Evolutionary conservation across 1,140 invertebrate species (phyloP).

Genomic region (Drosophila parvula): DNA sequence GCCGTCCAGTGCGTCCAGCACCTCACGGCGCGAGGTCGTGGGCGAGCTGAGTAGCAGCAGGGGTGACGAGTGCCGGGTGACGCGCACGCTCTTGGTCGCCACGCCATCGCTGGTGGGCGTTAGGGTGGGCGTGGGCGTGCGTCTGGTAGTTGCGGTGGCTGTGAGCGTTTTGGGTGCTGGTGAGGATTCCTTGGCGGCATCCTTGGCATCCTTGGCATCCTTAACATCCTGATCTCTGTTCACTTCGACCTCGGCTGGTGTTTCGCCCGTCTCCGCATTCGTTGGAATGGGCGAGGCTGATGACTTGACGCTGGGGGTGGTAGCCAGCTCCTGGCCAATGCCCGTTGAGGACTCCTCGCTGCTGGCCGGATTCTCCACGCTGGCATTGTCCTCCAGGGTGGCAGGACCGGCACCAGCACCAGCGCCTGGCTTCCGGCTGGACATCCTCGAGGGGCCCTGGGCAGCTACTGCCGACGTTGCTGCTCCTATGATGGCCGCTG

Average conservation of each 20-base stretch:
- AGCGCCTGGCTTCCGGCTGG: conserved; percentile 69
- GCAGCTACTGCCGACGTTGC: conserved; percentile 72
- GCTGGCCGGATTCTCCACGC: conserved; percentile 17
- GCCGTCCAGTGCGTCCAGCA: background rate
- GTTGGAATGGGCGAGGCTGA: conserved; percentile 17
- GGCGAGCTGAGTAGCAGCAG: conserved; percentile 55
- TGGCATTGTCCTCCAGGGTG: conserved; percentile 40
- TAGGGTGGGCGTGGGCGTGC: conserved; percentile 31
- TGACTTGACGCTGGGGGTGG: background rate
- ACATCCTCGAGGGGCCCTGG: conserved; percentile 72
- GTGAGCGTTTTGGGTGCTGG: conserved; percentile 16
- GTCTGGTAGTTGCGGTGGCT: conserved; percentile 9
- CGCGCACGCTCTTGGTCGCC: conserved; percentile 47
- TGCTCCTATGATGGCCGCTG: conserved; percentile 70
- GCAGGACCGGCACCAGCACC: conserved; percentile 15
- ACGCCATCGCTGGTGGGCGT: conserved; percentile 23
- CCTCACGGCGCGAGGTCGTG: conserved; percentile 41
- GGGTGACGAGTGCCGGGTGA: conserved; percentile 75
- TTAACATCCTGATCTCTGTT: background rate
- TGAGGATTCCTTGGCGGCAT: conserved; percentile 12
- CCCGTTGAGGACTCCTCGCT: conserved; percentile 24
- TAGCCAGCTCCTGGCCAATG: background rate
- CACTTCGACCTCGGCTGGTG: conserved; percentile 9
- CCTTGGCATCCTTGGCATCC: conserved; percentile 8
- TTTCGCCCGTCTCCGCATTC: conserved; percentile 4